Base-by-base conservation (phyloP, 2,113 vertebrate genomes). In the Corvus hawaiiensis region DNA sequence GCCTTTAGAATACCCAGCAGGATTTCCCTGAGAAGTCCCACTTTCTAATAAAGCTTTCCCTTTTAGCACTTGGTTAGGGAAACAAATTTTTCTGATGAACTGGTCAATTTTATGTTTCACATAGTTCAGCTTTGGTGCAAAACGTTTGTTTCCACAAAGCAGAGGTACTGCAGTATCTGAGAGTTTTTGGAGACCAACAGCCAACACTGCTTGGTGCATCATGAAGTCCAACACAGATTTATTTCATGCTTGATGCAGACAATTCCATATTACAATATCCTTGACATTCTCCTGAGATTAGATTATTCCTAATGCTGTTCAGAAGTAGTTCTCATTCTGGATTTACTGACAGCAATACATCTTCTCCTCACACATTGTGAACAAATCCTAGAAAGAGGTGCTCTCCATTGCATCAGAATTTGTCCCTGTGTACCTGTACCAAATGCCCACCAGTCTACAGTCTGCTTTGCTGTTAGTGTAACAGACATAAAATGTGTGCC, bases 1-100 rank as follows among this genome's bases (percentile, higher is more conserved):
- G 86, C 62, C 86, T 93, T 89, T 86, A 90, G 91, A 96, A 92
- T 72, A 90, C 93, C 76, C 93, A 93, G 93, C 61, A 96, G 89
- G 94, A 89, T 93, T 96, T 87, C 86, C 56, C 59, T 89, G 68
- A 87, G 56, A 93, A 94, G 95, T 52, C 44, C 27, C 80, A 72
- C 84, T 95, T 96, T 94, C 86, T 83, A 89, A 90, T 93, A 94
- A 93, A 92, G 80, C 28, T 90, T 77, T 33, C 17, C 52, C 48
- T 96, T 95, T 89, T 75, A 92, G 80, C 52, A 93, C 52, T 92
- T 3, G 4, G 79, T 84, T 92, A 90, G 28, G 52, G 76, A 92
- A 94, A 87, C 35, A 81, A 89, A 72, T 78, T 88, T 46, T 77
- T 93, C 73, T 67, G 51, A 89, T 74, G 88, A 94, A 77, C 26